Conservation (phyloP, 2,888 invertebrate genomes). For the Shargacucullia verbasci region DNA sequence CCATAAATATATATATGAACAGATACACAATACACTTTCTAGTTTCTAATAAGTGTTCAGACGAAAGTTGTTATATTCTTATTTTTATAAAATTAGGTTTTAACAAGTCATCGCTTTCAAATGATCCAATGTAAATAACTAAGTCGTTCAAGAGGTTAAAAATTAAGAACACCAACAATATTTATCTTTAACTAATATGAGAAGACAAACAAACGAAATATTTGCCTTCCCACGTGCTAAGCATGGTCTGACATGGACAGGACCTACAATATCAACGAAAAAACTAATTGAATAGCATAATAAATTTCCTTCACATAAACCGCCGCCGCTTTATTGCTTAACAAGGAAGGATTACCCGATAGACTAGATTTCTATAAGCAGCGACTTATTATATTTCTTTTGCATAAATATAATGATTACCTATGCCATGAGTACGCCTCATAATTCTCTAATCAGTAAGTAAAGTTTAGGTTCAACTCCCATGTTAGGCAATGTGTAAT, state of each 20-base stretch:
- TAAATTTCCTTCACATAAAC: neutral
- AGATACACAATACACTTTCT: constrained; percentile 11
- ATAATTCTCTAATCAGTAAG: no score
- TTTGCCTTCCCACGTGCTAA: no score
- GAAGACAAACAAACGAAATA: constrained; percentile 1
- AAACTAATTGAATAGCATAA: neutral
- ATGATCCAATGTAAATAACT: neutral
- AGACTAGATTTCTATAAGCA: constrained; percentile 12
- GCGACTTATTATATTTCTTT: constrained; percentile 27
- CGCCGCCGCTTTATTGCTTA: neutral
- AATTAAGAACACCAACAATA: neutral
- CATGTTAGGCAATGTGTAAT: no score
- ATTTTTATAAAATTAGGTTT: constrained; percentile 19
- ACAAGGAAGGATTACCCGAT: constrained; percentile 22
- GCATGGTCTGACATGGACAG: no score
- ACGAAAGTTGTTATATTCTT: constrained; percentile 22
- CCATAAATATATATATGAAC: neutral
- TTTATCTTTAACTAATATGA: neutral
- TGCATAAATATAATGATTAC: constrained; percentile 6
- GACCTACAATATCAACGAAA: neutral
- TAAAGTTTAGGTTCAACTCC: no score
- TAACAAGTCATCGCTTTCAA: constrained; percentile 36
- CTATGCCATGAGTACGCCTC: constrained; percentile 6
- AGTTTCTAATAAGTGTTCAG: constrained; percentile 4
- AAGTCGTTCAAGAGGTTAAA: no score